A percentile compares a stretch with the other conserved stretches of the same genome.
Conservation (phyloP, 1,140 invertebrate species). For the Diorhabda elongata region DNA sequence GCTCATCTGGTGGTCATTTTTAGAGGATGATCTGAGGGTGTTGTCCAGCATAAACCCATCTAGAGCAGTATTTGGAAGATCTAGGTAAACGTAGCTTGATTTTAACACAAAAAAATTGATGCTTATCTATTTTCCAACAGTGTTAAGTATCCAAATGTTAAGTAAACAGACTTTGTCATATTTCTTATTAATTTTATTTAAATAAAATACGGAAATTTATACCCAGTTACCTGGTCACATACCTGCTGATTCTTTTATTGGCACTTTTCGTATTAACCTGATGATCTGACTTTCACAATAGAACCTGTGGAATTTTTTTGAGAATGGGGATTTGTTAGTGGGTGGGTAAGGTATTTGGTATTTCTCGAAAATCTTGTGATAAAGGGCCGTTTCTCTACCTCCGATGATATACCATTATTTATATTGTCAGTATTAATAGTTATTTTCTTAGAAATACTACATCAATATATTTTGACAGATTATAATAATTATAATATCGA, state of each 20-base stretch:
- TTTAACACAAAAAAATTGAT: too few relatives aligned
- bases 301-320: background rate
- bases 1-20: too few relatives aligned
- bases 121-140: too few relatives aligned
- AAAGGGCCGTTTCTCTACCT: constrained; percentile 1
- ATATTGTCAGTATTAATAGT: background rate
- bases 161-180: too few relatives aligned
- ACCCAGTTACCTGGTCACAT: too few relatives aligned
- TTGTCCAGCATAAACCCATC: too few relatives aligned
- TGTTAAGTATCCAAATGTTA: too few relatives aligned
- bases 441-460: background rate
- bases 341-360: background rate
- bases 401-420: background rate
- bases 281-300: background rate
- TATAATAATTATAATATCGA: background rate
- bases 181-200: too few relatives aligned
- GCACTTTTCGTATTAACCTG: background rate
- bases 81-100: too few relatives aligned
- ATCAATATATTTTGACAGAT: background rate
- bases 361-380: background rate
- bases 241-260: background rate
- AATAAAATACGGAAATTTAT: too few relatives aligned
- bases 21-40: too few relatives aligned
- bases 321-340: background rate
- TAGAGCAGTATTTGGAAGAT: too few relatives aligned